Conservation (phyloP, 2,888 invertebrate genomes). For the Apodemia hepburni region DNA sequence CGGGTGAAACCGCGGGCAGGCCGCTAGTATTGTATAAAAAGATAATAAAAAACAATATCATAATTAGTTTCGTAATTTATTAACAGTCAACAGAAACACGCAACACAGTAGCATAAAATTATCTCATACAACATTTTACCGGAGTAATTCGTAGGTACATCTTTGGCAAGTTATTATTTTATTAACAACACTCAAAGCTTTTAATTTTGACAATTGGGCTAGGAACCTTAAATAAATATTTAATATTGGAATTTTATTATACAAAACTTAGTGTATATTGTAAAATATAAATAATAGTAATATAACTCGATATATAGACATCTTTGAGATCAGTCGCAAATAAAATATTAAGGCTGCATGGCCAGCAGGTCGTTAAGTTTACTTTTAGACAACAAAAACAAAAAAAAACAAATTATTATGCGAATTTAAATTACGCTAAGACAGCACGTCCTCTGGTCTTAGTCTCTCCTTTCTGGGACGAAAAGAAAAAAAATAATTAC, state of each 20-base stretch:
- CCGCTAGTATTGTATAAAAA: no score
- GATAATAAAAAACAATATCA: no score
- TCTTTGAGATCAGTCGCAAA: constrained; percentile 7
- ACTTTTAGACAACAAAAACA: neutral
- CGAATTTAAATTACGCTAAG: neutral
- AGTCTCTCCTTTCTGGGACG: no score
- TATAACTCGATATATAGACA: neutral
- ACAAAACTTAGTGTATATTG: neutral
- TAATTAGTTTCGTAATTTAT: constrained; percentile 57
- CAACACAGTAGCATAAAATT: constrained; percentile 38
- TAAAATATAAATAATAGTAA: no score
- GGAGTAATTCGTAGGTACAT: constrained; percentile 38
- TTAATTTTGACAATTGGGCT: constrained; percentile 20
- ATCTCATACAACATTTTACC: constrained; percentile 43
- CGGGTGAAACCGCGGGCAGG: no score
- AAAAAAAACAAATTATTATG: neutral
- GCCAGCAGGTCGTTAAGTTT: neutral
- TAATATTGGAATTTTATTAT: neutral
- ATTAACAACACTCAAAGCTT: constrained; percentile 28
- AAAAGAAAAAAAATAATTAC: no score
- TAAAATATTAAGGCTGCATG: constrained; percentile 5
- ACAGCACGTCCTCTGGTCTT: no score
- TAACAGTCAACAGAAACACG: constrained; percentile 66
- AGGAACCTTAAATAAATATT: constrained; percentile 10
- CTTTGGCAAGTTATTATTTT: constrained; percentile 45